Evolutionary conservation across 2,888 invertebrate species (phyloP).

Genomic region (Archips crataeganus): DNA sequence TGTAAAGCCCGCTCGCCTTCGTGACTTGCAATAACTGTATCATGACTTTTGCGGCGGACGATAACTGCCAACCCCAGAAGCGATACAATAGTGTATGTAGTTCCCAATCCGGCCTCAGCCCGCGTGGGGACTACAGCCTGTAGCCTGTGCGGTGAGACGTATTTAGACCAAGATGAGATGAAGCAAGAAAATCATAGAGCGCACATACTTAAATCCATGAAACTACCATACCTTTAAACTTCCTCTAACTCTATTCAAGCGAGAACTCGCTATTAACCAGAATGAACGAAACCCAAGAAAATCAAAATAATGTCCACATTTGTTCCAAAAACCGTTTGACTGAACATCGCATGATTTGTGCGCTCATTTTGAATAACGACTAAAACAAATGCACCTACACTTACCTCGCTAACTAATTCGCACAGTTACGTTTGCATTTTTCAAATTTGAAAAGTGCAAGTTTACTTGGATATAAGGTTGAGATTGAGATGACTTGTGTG

Average conservation of each 20-base stretch:
- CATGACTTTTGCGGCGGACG: no score
- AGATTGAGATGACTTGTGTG: neutral
- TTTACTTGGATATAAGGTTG: neutral
- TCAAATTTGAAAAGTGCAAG: neutral
- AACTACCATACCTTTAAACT: neutral
- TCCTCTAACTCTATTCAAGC: neutral
- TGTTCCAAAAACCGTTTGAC: constrained; percentile 21
- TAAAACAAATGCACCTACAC: constrained; percentile 9
- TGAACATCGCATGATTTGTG: constrained; percentile 23
- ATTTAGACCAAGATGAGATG: no score
- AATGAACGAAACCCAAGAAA: neutral
- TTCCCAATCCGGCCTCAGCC: no score
- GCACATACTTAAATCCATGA: neutral
- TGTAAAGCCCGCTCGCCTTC: no score
- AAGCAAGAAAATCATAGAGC: no score
- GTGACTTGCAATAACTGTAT: no score
- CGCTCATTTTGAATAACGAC: constrained; percentile 19
- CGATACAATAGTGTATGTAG: no score
- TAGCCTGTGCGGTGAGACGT: no score
- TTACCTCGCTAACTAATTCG: constrained; percentile 8
- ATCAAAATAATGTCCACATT: constrained; percentile 28
- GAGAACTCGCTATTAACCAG: neutral
- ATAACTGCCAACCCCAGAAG: no score
- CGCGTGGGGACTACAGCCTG: no score
- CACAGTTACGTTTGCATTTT: constrained; percentile 13